Conservation (phyloP, 2,888 invertebrate species). For the Melanophora roralis region DNA sequence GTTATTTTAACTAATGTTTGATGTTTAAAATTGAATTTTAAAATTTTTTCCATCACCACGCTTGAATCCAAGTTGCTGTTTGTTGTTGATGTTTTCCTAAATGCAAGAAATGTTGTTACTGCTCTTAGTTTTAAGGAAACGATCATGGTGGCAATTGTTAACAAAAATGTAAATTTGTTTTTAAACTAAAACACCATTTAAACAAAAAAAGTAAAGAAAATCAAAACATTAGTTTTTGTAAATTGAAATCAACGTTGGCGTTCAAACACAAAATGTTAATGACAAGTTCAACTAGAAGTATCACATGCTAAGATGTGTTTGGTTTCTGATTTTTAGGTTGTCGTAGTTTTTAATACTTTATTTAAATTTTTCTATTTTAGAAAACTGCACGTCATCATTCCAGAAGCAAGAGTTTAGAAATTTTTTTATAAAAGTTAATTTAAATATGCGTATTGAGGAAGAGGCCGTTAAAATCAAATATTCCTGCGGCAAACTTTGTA, state of each 20-base stretch:
- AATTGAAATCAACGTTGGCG: slow-evolving; percentile 70
- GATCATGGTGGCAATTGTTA: slow-evolving; percentile 66
- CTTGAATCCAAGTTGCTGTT: slow-evolving; percentile 34
- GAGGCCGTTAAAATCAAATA: no score
- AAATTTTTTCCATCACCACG: slow-evolving; percentile 21
- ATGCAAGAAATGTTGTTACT: slow-evolving; percentile 35
- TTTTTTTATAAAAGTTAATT: neutral
- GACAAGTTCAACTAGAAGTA: slow-evolving; percentile 64
- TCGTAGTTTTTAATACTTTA: slow-evolving; percentile 15
- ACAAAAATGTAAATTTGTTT: slow-evolving; percentile 60
- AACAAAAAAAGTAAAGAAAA: slow-evolving; percentile 11
- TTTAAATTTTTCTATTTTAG: slow-evolving; percentile 20
- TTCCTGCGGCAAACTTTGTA: no score
- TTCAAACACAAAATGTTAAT: slow-evolving; percentile 63
- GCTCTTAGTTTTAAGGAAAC: slow-evolving; percentile 57
- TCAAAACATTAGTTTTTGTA: slow-evolving; percentile 44
- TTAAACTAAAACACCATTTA: slow-evolving; percentile 28
- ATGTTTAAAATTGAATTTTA: slow-evolving; percentile 51
- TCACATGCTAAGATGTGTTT: slow-evolving; percentile 32
- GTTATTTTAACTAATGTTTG: slow-evolving; percentile 48
- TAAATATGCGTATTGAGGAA: neutral
- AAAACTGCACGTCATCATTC: slow-evolving; percentile 2
- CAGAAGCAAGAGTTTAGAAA: slow-evolving; percentile 7
- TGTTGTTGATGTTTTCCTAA: slow-evolving; percentile 21
- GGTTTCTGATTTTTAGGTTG: neutral